Base-by-base conservation (phyloP, 2,113 vertebrate species). In the Nestor notabilis region DNA sequence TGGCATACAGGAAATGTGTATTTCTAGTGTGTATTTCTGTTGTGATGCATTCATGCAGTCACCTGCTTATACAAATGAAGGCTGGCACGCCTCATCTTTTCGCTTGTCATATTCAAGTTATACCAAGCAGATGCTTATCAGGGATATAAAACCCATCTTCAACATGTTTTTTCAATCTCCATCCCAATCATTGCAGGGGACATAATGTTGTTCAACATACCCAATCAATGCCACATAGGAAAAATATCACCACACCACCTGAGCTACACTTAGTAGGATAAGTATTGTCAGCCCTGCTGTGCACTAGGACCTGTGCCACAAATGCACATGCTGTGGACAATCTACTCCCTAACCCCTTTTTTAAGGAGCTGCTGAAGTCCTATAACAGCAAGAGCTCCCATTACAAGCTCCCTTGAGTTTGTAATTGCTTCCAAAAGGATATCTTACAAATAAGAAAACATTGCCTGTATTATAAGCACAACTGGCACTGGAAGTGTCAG, bases 1-100 rank as follows among this genome's bases (percentile, higher is more conserved):
- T 5, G 27, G 50, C 47, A 37, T 11, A 8, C 17, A 33, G 13
- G 7, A 33, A 44, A 28, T 2, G 6, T 1, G 0, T 1, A 0
- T 7, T 77, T 8, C 74, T 33, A 20, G 24, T 25, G 0, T 0
- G 5, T 27, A 27, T 77, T 16, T 66, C 66, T 70, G 72, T 41
- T 39, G 15, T 0, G 11, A 14, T 4, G 13, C 5, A 2, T 9
- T 43, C 70, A 5, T 2, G 25, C 37, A 0, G 29, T 14, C 58
- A 43, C 44, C 71, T 41, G 39, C 66, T 9, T 33, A 27, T 17
- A 70, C n/a, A 56, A 5, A 47, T 12, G 56, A 52, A 7, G 6
- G 71, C 69, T 52, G 49, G 27, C 46, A 61, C 33, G 0, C 47
- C 19, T 44, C 25, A 17, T 28, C 49, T 46, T 6, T 49, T 75